A percentile compares a stretch with the other conserved stretches of the same genome.
phyloP scores from a whole-genome alignment of 53 echinoderm and acorn worm species.

The Echinarachnius parma region DNA sequence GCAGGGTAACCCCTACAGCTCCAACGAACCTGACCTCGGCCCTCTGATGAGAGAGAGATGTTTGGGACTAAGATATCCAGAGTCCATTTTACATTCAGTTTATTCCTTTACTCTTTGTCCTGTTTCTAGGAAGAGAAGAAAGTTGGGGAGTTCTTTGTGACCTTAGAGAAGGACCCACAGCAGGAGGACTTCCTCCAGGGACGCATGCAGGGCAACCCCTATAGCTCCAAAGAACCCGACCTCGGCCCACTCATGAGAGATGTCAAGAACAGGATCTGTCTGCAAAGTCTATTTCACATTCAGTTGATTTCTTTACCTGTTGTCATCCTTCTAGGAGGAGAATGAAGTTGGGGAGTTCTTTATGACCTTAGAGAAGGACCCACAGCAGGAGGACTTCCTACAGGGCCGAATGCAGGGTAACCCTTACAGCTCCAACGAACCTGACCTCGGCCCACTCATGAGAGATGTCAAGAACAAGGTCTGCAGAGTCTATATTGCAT shows the following conservation, averaged over 20 bases:
- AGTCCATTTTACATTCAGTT: no score
- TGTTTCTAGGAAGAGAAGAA: conserved; percentile 94
- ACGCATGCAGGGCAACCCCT: conserved; percentile 93
- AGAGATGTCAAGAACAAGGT: conserved; percentile 99
- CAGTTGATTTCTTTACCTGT: no score
- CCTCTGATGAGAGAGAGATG: conserved; percentile 99
- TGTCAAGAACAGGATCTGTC: conserved; percentile 98
- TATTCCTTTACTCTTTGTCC: no score
- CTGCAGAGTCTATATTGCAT: no score
- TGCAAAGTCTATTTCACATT: no score
- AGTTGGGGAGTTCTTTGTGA: conserved; percentile 95
- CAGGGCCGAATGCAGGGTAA: conserved; percentile 93
- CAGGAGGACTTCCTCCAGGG: conserved; percentile 95
- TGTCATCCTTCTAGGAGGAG: conserved; percentile 73
- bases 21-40: conserved; percentile 88
- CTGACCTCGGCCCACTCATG: conserved; percentile 92
- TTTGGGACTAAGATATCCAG: no score
- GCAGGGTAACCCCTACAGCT: conserved; percentile 98
- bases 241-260: conserved; percentile 97
- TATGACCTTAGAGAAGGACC: conserved; percentile 97
- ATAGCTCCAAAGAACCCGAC: conserved; percentile 93
- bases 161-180: conserved; percentile 94
- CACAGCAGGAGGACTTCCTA: conserved; percentile 94
- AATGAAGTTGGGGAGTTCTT: conserved; percentile 96
- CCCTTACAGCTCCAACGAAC: conserved; percentile 95